Evolutionary conservation across 1,140 invertebrate genomes (phyloP).

Genomic region (Heliconius melpomene): DNA sequence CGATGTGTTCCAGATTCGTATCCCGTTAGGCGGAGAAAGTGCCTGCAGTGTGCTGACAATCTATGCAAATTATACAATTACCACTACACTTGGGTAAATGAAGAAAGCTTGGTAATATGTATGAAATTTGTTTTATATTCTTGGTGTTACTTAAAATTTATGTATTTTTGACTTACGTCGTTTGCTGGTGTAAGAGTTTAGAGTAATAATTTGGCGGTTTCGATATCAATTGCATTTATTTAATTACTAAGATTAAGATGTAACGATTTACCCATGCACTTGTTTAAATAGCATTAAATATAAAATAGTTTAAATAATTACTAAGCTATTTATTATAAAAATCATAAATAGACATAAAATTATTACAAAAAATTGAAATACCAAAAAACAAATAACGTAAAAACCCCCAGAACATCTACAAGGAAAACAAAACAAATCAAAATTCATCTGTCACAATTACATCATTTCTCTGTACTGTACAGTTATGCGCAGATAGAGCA

Average conservation of each 20-base stretch:
- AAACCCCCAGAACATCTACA: background rate
- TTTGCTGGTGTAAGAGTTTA: background rate
- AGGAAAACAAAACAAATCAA: conserved; percentile 29
- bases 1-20: conserved; percentile 39
- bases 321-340: background rate
- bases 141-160: background rate
- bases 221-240: background rate
- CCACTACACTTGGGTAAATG: conserved; percentile 27
- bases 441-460: conserved; percentile 63
- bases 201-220: background rate
- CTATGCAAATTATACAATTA: conserved; percentile 77
- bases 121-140: background rate
- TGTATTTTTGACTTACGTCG: background rate
- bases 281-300: background rate
- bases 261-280: background rate
- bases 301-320: background rate
- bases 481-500: conserved; percentile 75
- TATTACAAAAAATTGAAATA: background rate
- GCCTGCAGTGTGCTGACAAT: conserved; percentile 45
- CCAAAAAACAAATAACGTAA: conserved; percentile 1
- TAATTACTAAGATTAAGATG: background rate
- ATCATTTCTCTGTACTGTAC: conserved; percentile 68
- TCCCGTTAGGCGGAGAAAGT: conserved; percentile 74
- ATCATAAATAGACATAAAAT: background rate
- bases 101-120: conserved; percentile 16